Evolutionary conservation across 2,888 invertebrate species (phyloP), one percentile per base, ranked within the genome.

Genomic region (Cetonia aurata): DNA sequence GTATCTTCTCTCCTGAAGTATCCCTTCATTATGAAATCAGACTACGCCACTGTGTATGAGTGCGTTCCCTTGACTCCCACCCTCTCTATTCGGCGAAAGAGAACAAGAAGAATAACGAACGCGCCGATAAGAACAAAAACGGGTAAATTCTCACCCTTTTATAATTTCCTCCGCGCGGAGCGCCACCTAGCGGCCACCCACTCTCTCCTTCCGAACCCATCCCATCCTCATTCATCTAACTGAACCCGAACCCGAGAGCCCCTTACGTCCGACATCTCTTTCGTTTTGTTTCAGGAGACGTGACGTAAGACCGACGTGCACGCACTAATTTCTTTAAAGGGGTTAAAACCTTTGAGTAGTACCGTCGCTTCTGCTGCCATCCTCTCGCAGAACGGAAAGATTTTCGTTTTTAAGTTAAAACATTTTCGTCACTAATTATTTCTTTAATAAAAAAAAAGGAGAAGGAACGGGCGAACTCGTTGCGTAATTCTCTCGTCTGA

Each of bases 281-380:
- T 82, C 82, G 80, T 82, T 83, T 83, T 82, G 81, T 83, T 83
- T 82, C 79, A 76, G 78, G 70, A 75, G 79, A 80, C 81, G 79
- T 81, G 80, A 80, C 80, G 79, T 77, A 75, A 79, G 79, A 80
- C 79, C 56, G 67, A 79, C 80, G 79, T 82, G 79, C 81, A 82
- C 82, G 82, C 81, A 83, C 81, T 81, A 81, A 80, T 81, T 82
- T 82, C 81, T 81, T 75, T 80, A 77, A 79, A 79, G 79, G 80
- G 79, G 77, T 79, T 79, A 78, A 81, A 80, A 78, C 79, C 79
- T 80, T 79, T 77, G 79, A 79, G 77, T 74, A 77, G 37, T 78
- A 62, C 48, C 31, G 62, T 25, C 62, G 48, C 62, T 62, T 48
- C 62, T 62, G 33, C 62, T 50, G 48, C 62, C 48, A 48, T 48